Evolutionary conservation across 1,140 invertebrate species (phyloP).

Genomic region (Tyrophagus putrescentiae): DNA sequence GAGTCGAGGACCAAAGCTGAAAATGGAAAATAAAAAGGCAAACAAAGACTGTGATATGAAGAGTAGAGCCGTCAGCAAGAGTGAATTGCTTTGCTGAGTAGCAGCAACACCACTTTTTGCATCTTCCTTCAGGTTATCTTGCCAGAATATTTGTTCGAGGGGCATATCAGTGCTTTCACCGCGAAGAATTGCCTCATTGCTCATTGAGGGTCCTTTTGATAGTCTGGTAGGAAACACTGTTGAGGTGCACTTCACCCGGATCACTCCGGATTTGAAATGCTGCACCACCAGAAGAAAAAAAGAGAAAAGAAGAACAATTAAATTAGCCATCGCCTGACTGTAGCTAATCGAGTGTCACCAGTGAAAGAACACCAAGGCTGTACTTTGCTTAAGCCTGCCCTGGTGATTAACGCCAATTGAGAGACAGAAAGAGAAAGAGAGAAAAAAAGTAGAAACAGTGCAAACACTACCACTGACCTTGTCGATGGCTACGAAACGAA

Average conservation of each 20-base stretch:
- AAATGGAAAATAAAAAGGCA: neutral
- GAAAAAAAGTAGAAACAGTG: no score
- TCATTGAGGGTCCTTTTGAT: constrained; percentile 66
- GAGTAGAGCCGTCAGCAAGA: neutral
- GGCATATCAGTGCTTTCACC: constrained; percentile 46
- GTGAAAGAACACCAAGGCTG: neutral
- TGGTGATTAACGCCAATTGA: neutral
- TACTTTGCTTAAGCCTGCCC: neutral
- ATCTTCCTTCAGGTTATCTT: neutral
- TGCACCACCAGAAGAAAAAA: neutral
- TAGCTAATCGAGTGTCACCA: no score
- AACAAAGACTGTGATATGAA: neutral
- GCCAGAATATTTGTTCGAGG: constrained; percentile 31
- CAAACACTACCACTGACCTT: constrained; percentile 14
- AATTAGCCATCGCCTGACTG: no score
- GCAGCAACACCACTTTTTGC: no score
- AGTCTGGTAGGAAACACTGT: constrained; percentile 48
- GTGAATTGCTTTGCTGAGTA: no score
- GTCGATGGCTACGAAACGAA: constrained; percentile 29
- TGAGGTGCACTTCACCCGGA: constrained; percentile 31
- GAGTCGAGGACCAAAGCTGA: neutral
- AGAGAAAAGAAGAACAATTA: neutral
- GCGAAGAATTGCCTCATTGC: constrained; percentile 65
- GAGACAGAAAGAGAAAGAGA: neutral
- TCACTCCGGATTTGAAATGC: constrained; percentile 29